These are phyloP conservation scores for Merluccius polli DNA, from an alignment of 2,797 vertebrate genomes.

Conservation along the genomic window DNA sequence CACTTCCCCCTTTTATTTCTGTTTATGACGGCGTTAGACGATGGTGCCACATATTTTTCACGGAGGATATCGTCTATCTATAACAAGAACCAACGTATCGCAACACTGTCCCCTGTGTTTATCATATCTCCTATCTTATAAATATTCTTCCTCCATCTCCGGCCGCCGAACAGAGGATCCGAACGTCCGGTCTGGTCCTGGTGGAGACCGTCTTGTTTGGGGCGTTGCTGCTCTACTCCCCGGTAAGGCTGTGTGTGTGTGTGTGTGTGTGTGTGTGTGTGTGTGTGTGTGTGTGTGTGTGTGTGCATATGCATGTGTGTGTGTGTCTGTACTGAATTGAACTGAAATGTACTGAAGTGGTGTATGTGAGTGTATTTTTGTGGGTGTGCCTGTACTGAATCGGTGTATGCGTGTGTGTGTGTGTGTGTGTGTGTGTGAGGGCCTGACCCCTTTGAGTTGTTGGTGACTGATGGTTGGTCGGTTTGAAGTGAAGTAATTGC, in stretches of 20 bases:
- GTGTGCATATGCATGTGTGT: slow-evolving; percentile 26
- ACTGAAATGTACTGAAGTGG: too few species aligned
- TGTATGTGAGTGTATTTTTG: slow-evolving; percentile 30
- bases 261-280: slow-evolving; percentile 14
- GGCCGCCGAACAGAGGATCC: slow-evolving; percentile 82
- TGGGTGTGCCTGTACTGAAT: slow-evolving; percentile 15
- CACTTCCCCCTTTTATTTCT: too few species aligned
- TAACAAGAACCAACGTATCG: too few species aligned
- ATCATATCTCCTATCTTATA: too few species aligned
- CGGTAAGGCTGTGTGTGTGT: slow-evolving; percentile 76
- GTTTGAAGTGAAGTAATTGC: background rate
- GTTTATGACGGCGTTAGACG: too few species aligned
- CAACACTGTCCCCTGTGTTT: too few species aligned
- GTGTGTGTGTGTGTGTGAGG: slow-evolving; percentile 11
- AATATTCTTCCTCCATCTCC: background rate
- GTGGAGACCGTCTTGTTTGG: slow-evolving; percentile 92
- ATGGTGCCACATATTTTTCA: too few species aligned
- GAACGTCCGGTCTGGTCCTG: slow-evolving; percentile 90
- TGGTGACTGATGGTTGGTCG: slow-evolving; percentile 8
- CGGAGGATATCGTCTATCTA: too few species aligned
- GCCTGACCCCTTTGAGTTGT: slow-evolving; percentile 34
- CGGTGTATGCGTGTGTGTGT: slow-evolving; percentile 16
- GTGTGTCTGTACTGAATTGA: slow-evolving; percentile 5
- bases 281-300: slow-evolving; percentile 21
- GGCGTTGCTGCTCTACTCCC: slow-evolving; percentile 90